Evolutionary conservation across 2,797 vertebrate genomes (phyloP), one percentile per base, ranked within the genome.

Genomic region (Microhierax caerulescens): DNA sequence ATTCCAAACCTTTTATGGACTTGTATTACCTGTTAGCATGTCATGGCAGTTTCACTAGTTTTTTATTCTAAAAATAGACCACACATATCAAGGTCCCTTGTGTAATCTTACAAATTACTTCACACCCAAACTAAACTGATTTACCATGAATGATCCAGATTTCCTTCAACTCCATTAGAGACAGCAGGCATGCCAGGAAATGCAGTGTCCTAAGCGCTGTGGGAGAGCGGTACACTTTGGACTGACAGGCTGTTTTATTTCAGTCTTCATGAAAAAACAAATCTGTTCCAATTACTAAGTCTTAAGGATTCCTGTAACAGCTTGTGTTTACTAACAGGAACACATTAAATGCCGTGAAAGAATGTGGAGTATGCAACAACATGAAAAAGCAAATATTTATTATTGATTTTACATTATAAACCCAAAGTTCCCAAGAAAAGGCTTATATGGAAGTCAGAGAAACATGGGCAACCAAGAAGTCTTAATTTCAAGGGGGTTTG

Each of bases 71-170:
- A 79, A 86, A 53, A 82, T n/a, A 72, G 30, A 72, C 36, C 23
- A 23, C 32, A 60, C 24, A 63, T 47, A 79, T 28, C 11, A 1
- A 87, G 32, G 23, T 77, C 14, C 19, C 75, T 90, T 86, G 54
- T 25, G 5, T 74, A 96, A 94, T 84, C 65, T 84, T 63, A 85
- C 84, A 82, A 90, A 85, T 91, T 25, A 56, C 51, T 88, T 82
- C 95, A 94, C 93, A 67, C 83, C 78, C 88, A 84, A 83, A 43
- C 30, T 36, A 69, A 95, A 73, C 39, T 73, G 76, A 82, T 37
- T 39, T 72, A 47, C 68, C 59, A 28, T 13, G 45, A 79, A 67
- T 11, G 64, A 88, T 39, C 61, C 41, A 80, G 67, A 85, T 81
- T 34, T 76, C 36, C 72, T 95, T 85, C 2, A 3, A 39, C 63